A percentile compares a stretch with the other conserved stretches of the same genome.
Evolutionary conservation across 2,797 vertebrate genomes (phyloP).

Genomic region (Sylvia borin): DNA sequence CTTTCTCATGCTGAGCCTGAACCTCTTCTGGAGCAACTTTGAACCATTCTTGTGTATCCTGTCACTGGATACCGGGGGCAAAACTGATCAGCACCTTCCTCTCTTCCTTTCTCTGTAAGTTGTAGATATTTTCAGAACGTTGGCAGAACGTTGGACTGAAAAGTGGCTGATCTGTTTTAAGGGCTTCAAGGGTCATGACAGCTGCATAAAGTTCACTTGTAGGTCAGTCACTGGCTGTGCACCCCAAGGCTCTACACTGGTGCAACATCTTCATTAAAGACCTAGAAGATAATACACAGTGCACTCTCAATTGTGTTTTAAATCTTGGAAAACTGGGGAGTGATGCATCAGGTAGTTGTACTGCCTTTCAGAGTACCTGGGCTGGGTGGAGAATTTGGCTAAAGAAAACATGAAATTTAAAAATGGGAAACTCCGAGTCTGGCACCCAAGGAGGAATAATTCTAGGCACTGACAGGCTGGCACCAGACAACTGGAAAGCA

Average conservation of each 20-base stretch:
- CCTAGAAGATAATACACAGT: neutral
- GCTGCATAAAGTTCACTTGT: neutral
- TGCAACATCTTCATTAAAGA: neutral
- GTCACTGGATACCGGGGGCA: neutral
- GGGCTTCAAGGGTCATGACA: neutral
- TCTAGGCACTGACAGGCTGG: neutral
- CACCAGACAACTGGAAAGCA: neutral
- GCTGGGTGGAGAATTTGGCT: neutral
- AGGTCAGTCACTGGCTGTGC: neutral
- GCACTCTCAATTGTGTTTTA: neutral
- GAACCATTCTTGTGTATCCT: accelerated
- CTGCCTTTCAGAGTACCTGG: neutral
- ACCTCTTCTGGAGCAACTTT: neutral
- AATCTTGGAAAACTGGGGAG: neutral
- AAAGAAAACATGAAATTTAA: neutral
- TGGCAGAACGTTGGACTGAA: neutral
- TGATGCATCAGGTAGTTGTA: neutral
- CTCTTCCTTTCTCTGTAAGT: neutral
- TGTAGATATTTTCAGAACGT: neutral
- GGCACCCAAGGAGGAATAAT: neutral
- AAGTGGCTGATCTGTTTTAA: neutral
- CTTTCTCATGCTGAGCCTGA: neutral
- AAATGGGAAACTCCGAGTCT: neutral
- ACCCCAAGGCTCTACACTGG: neutral
- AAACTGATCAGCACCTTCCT: neutral